A percentile compares a stretch with the other conserved stretches of the same genome.
Evolutionary conservation across 2,888 invertebrate genomes (phyloP).

Genomic region (Ennomos quercinarius): DNA sequence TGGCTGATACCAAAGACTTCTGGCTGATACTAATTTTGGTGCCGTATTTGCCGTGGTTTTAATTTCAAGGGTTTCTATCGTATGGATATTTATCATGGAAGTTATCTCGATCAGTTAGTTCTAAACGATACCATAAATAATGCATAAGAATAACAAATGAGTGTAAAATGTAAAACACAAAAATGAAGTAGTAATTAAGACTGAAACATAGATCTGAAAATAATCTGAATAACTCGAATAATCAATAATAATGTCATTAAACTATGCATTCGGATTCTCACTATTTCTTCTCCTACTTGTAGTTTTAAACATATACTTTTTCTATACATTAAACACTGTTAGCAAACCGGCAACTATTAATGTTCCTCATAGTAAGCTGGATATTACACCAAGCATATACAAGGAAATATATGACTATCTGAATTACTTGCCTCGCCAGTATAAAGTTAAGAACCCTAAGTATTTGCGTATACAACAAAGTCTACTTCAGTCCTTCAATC

Average conservation of each 20-base stretch:
- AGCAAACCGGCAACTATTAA: slow-evolving; percentile 55
- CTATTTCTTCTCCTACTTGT: slow-evolving; percentile 73
- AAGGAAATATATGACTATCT: slow-evolving; percentile 73
- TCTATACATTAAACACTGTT: slow-evolving; percentile 68
- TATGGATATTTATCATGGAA: no score
- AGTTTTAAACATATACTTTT: slow-evolving; percentile 75
- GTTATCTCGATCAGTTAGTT: no score
- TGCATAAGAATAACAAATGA: no score
- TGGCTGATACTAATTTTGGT: no score
- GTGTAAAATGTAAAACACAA: no score
- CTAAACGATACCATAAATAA: no score
- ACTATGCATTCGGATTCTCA: slow-evolving; percentile 78
- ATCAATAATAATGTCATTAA: slow-evolving; percentile 67
- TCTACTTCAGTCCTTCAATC: slow-evolving; percentile 70
- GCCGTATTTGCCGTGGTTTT: no score
- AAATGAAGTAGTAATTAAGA: no score
- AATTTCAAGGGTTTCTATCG: no score
- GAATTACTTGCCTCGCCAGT: slow-evolving; percentile 70
- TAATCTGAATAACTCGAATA: slow-evolving; percentile 13
- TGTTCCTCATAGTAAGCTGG: slow-evolving; percentile 60
- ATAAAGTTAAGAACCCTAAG: slow-evolving; percentile 66
- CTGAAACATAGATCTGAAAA: slow-evolving; percentile 24
- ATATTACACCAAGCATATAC: slow-evolving; percentile 57
- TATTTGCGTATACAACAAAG: slow-evolving; percentile 59
- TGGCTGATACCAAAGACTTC: no score